A percentile compares a stretch with the other conserved stretches of the same genome.
These are phyloP conservation scores for Listrodromus nycthemerus DNA, from an alignment of 2,888 invertebrate species.

Conservation along the genomic window DNA sequence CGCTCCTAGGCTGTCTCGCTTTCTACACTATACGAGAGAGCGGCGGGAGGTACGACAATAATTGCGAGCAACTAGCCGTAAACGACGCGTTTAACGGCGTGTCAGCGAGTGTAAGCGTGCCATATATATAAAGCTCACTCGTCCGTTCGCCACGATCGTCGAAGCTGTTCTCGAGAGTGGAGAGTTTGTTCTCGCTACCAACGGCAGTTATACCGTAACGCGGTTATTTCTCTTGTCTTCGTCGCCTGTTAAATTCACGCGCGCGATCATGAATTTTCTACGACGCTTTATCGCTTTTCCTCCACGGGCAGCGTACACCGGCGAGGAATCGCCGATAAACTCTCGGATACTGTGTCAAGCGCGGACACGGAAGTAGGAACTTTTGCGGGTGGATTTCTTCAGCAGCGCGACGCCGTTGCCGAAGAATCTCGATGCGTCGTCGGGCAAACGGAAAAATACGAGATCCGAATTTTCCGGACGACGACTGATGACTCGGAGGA, in stretches of 20 bases:
- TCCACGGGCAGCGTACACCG: not conserved
- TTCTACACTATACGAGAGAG: slow-evolving; percentile 23
- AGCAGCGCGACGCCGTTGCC: not conserved
- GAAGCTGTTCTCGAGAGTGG: slow-evolving; percentile 24
- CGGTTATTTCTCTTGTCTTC: slow-evolving; percentile 21
- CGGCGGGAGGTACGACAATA: slow-evolving; percentile 72
- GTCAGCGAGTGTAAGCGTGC: slow-evolving; percentile 54
- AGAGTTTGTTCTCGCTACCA: slow-evolving; percentile 22
- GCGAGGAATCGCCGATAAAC: slow-evolving; percentile 1
- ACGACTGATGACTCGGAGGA: not conserved
- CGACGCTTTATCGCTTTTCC: slow-evolving; percentile 7
- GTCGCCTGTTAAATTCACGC: not conserved
- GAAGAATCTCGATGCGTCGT: not conserved
- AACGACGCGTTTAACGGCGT: slow-evolving; percentile 76
- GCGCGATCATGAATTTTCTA: slow-evolving; percentile 14
- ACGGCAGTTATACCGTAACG: slow-evolving; percentile 29
- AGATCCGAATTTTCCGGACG: not conserved
- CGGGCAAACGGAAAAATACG: not conserved
- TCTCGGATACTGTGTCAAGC: slow-evolving; percentile 11
- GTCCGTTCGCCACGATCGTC: slow-evolving; percentile 39
- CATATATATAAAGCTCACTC: slow-evolving; percentile 38
- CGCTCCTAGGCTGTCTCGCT: slow-evolving; percentile 22
- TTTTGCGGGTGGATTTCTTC: not conserved
- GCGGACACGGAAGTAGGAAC: slow-evolving; percentile 16
- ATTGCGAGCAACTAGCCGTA: slow-evolving; percentile 77